A percentile compares a stretch with the other conserved stretches of the same genome.
phyloP scores from a whole-genome alignment of 2,113 vertebrate genomes.

The Halichoeres trimaculatus region DNA sequence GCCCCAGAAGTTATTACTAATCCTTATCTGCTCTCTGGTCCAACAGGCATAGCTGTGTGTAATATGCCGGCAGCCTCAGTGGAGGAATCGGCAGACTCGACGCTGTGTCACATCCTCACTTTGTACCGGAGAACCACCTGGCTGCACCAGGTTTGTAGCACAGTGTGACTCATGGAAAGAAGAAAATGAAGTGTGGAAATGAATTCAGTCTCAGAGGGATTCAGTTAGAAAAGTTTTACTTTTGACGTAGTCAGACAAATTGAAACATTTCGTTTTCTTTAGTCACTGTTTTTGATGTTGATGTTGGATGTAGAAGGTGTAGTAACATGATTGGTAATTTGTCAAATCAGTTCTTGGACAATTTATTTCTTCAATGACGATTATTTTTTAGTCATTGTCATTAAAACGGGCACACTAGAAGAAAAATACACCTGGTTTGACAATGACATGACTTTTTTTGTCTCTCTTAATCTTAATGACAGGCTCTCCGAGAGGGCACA shows the following conservation, averaged over 20 bases:
- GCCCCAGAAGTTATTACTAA: constrained; percentile 16
- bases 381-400: background rate
- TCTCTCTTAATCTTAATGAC: too few relatives aligned
- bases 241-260: constrained; percentile 45
- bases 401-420: background rate
- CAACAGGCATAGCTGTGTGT: constrained; percentile 95
- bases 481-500: constrained; percentile 95
- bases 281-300: constrained; percentile 67
- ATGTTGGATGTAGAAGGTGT: constrained; percentile 69
- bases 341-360: constrained; percentile 38
- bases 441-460: too few relatives aligned
- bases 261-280: constrained; percentile 67
- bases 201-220: constrained; percentile 2
- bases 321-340: constrained; percentile 63
- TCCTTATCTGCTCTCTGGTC: constrained; percentile 51
- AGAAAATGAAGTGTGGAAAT: constrained; percentile 1
- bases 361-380: constrained; percentile 28
- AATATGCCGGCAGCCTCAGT: constrained; percentile 97
- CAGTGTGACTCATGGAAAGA: background rate
- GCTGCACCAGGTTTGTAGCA: constrained; percentile 86
- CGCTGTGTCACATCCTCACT: constrained; percentile 97
- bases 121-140: constrained; percentile 96
- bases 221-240: constrained; percentile 21
- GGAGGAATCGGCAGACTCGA: constrained; percentile 97
- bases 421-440: background rate